Conservation (phyloP, 2,888 invertebrate species). For the Xylota sylvarum region DNA sequence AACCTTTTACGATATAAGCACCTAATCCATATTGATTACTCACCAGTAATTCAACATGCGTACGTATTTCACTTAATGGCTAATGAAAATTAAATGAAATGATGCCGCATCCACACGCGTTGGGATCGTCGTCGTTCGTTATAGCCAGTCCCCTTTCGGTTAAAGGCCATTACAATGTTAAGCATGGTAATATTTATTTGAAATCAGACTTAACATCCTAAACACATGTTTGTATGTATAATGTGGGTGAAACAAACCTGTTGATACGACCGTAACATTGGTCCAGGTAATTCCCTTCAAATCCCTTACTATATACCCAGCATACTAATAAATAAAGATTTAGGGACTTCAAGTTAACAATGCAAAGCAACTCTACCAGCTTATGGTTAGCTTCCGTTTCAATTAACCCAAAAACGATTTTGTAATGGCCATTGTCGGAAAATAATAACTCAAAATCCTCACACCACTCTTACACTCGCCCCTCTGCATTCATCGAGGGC, state of each 20-base stretch:
- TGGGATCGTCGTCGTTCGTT: neutral
- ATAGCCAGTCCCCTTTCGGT: constrained; percentile 5
- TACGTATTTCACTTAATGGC: constrained; percentile 29
- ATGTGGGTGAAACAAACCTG: constrained; percentile 27
- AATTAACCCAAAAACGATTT: constrained; percentile 10
- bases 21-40: constrained; percentile 39
- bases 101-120: constrained; percentile 27
- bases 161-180: constrained; percentile 32
- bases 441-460: constrained; percentile 6
- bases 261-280: constrained; percentile 26
- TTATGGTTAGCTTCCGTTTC: neutral
- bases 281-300: constrained; percentile 23
- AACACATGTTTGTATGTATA: constrained; percentile 4
- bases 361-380: neutral
- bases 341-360: neutral
- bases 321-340: constrained; percentile 33
- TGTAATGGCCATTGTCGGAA: neutral
- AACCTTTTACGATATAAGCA: constrained; percentile 9
- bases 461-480: neutral
- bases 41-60: neutral
- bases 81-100: constrained; percentile 35
- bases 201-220: constrained; percentile 6
- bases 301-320: constrained; percentile 22
- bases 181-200: constrained; percentile 36
- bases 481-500: neutral